Evolutionary conservation across 2,113 vertebrate species (phyloP).

Genomic region (Oostethus manadensis): DNA sequence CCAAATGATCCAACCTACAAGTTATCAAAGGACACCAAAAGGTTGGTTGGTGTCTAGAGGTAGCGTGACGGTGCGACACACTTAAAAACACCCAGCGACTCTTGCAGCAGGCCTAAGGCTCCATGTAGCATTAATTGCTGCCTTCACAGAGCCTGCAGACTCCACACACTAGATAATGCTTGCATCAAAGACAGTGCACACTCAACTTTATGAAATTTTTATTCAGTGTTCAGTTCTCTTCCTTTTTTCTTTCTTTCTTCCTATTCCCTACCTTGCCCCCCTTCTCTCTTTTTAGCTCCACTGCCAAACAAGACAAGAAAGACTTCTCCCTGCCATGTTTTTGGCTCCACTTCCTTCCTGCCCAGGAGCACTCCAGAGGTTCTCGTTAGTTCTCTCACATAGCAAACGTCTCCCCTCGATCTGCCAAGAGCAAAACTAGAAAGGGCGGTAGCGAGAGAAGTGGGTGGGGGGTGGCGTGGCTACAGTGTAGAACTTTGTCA

Average conservation of each 20-base stretch:
- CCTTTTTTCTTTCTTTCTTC: constrained; percentile 58
- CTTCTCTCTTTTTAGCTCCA: constrained; percentile 42
- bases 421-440: constrained; percentile 69
- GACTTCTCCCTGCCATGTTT: constrained; percentile 65
- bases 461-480: background rate
- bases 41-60: constrained; percentile 35
- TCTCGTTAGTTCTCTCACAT: constrained; percentile 69
- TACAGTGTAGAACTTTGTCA: constrained; percentile 50
- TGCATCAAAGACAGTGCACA: constrained; percentile 73
- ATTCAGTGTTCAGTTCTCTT: constrained; percentile 72
- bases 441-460: constrained; percentile 10
- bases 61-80: constrained; percentile 45
- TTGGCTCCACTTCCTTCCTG: constrained; percentile 74
- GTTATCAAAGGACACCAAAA: constrained; percentile 33
- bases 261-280: constrained; percentile 60
- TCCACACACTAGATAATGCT: constrained; percentile 57
- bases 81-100: constrained; percentile 45
- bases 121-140: constrained; percentile 73
- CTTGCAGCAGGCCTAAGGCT: constrained; percentile 47
- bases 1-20: background rate
- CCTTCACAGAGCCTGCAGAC: constrained; percentile 70
- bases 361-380: constrained; percentile 64
- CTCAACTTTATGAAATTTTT: constrained; percentile 79
- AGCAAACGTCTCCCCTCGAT: constrained; percentile 54
- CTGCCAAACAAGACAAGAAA: constrained; percentile 71